Evolutionary conservation across 2,113 vertebrate species (phyloP).

Genomic region (Aptenodytes patagonicus): DNA sequence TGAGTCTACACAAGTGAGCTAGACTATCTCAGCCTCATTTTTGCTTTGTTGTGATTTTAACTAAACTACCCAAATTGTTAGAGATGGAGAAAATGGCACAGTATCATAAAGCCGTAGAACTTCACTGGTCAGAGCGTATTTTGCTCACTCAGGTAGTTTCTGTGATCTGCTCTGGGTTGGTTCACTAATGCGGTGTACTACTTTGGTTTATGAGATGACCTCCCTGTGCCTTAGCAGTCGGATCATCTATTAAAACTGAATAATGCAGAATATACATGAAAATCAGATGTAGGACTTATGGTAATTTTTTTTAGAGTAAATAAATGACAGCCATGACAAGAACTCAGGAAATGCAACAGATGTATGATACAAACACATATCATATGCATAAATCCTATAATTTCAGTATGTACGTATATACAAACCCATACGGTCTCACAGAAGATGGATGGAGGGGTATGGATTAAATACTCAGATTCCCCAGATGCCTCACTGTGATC

Average conservation of each 20-base stretch:
- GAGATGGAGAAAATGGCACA: background rate
- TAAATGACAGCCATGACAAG: background rate
- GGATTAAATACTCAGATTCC: background rate
- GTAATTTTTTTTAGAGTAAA: background rate
- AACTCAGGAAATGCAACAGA: background rate
- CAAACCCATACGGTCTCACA: background rate
- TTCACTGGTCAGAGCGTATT: background rate
- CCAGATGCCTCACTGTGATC: background rate
- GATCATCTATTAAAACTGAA: constrained; percentile 30
- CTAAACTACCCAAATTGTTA: background rate
- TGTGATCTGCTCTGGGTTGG: constrained; percentile 33
- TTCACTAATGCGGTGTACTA: background rate
- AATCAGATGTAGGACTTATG: background rate
- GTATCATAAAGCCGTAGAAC: background rate
- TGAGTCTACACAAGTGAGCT: background rate
- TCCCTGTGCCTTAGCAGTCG: background rate
- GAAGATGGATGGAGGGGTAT: background rate
- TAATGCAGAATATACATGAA: background rate
- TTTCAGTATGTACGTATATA: background rate
- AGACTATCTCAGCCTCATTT: too few relatives aligned
- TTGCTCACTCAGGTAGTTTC: background rate
- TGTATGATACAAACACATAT: background rate
- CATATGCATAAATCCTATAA: background rate
- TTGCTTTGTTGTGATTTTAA: background rate
- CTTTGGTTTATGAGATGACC: constrained; percentile 28